phyloP scores from a whole-genome alignment of 1,140 invertebrate genomes.

The Sipha flava region DNA sequence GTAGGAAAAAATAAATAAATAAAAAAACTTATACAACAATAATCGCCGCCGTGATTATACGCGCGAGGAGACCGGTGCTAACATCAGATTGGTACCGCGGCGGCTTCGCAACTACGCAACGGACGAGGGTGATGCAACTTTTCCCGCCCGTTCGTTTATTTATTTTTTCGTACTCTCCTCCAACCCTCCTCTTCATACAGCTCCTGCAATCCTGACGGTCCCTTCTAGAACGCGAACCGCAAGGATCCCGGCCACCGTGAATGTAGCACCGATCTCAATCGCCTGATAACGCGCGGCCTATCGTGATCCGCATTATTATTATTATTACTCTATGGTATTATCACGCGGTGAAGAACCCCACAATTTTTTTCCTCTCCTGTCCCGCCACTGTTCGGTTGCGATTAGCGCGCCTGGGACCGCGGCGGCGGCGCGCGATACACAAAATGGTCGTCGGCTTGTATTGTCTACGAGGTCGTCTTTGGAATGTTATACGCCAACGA shows the following conservation, averaged over 20 bases:
- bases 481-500: neutral
- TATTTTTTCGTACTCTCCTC: too few species aligned
- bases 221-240: too few species aligned
- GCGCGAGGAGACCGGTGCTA: neutral
- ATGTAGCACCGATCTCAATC: neutral
- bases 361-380: neutral
- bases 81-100: neutral
- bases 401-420: neutral
- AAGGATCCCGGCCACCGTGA: neutral
- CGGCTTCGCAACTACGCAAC: too few species aligned
- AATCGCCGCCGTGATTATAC: neutral
- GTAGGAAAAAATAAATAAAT: neutral
- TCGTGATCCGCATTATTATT: too few species aligned
- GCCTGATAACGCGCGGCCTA: neutral
- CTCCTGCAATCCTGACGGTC: too few species aligned
- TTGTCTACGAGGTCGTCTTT: too few species aligned
- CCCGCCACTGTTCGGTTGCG: neutral
- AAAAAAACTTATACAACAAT: conserved; percentile 6
- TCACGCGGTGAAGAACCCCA: neutral
- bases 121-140: too few species aligned
- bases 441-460: too few species aligned
- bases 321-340: neutral
- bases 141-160: too few species aligned
- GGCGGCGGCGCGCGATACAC: neutral
- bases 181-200: too few species aligned